A percentile compares a stretch with the other conserved stretches of the same genome.
Conservation (phyloP, 53 echinoderm and acorn worm species). For the Zoroaster sp. region DNA sequence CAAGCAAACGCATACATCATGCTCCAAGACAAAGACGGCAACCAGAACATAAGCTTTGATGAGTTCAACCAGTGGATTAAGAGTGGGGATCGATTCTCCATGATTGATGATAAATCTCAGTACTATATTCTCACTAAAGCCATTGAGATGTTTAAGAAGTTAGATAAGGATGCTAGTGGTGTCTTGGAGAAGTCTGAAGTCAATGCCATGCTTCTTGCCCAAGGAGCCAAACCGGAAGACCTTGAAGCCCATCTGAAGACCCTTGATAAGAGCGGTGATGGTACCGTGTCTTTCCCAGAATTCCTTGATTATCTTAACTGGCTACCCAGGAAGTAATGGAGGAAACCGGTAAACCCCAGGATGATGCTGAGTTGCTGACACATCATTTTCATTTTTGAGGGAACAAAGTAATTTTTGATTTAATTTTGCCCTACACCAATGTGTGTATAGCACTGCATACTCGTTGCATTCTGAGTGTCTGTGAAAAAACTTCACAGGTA, state of each 20-base stretch:
- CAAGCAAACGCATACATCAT: conserved; percentile 24
- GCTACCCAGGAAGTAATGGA: not conserved
- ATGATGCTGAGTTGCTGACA: no score
- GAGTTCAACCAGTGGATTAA: conserved; percentile 31
- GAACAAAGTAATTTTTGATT: no score
- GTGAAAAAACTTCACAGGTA: no score
- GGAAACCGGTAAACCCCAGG: no score
- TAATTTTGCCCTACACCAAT: no score
- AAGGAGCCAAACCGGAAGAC: conserved; percentile 7
- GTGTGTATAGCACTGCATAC: no score
- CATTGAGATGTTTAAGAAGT: conserved; percentile 24
- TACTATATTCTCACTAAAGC: conserved; percentile 2
- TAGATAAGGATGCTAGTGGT: conserved; percentile 34
- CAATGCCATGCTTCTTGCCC: not conserved
- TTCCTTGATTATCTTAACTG: conserved; percentile 38
- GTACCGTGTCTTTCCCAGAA: conserved; percentile 30
- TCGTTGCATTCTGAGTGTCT: no score
- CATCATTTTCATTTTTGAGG: no score
- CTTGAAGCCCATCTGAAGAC: conserved; percentile 8
- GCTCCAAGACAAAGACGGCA: conserved; percentile 35
- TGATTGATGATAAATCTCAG: conserved; percentile 18
- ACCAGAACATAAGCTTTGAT: conserved; percentile 14
- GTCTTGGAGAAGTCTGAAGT: conserved; percentile 25
- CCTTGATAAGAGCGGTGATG: conserved; percentile 21
- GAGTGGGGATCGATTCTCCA: conserved; percentile 29